A percentile compares a stretch with the other conserved stretches of the same genome.
Evolutionary conservation across 2,888 invertebrate species (phyloP).

Genomic region (Enchytraeus crypticus): DNA sequence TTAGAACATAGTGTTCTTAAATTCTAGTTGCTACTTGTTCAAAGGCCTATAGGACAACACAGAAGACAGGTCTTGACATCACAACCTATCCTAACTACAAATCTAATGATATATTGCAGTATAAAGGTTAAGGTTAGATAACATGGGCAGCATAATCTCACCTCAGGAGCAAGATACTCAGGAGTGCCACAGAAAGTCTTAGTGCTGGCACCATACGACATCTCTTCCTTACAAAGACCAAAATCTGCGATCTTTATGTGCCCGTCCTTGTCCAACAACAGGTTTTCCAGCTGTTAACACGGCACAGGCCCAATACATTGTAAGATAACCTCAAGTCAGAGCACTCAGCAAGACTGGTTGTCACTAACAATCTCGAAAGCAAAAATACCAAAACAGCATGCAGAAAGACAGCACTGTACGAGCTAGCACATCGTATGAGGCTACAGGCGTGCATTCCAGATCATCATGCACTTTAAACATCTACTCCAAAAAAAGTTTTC

Average conservation of each 20-base stretch:
- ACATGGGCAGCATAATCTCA: conserved; percentile 34
- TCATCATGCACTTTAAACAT: too few relatives aligned
- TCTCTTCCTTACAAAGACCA: conserved; percentile 98
- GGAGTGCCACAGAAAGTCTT: conserved; percentile 92
- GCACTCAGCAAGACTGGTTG: not conserved
- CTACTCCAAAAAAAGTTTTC: too few relatives aligned
- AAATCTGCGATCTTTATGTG: conserved; percentile 99
- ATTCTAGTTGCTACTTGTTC: too few relatives aligned
- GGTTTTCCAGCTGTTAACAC: conserved; percentile 71
- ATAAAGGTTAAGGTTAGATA: not conserved
- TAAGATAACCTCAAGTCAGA: too few relatives aligned
- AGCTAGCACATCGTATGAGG: too few relatives aligned
- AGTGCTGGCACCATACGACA: conserved; percentile 71
- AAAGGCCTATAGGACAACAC: too few relatives aligned
- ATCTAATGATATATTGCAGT: not conserved
- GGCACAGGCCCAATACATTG: too few relatives aligned
- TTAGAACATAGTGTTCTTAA: too few relatives aligned
- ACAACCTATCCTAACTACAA: too few relatives aligned
- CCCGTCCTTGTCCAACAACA: conserved; percentile 93
- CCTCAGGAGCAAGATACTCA: conserved; percentile 89
- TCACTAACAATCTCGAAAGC: not conserved
- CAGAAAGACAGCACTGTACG: too few relatives aligned
- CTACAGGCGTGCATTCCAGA: too few relatives aligned
- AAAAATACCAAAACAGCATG: not conserved
- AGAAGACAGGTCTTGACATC: too few relatives aligned